A percentile compares a stretch with the other conserved stretches of the same genome.
Conservation (phyloP, 92 coral and sea anemone genomes). For the Phymanthus crucifer region DNA sequence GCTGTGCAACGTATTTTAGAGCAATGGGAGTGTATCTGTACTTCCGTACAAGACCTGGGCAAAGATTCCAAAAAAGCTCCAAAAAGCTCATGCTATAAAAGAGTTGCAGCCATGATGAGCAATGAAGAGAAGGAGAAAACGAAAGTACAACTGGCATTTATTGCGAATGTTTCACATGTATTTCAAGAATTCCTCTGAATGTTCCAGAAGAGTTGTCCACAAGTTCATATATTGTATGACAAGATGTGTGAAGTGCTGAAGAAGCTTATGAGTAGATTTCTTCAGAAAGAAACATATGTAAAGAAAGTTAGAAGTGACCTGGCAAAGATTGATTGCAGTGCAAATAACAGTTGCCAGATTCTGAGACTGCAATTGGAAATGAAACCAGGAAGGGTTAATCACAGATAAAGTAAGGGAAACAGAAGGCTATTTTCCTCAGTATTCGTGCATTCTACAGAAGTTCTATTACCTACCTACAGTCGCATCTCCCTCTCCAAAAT, state of each 20-base stretch:
- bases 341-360: slow-evolving; percentile 41
- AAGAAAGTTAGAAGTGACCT: slow-evolving; percentile 44
- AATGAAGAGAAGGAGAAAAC: slow-evolving; percentile 26
- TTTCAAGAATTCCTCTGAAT: slow-evolving; percentile 47
- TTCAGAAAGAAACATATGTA: slow-evolving; percentile 38
- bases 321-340: slow-evolving; percentile 34
- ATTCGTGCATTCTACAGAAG: slow-evolving; percentile 46
- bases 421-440: slow-evolving; percentile 49
- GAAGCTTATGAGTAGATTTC: slow-evolving; percentile 42
- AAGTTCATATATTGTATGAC: slow-evolving; percentile 36
- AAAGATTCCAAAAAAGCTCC: slow-evolving; percentile 20
- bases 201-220: slow-evolving; percentile 48
- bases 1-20: slow-evolving; percentile 43
- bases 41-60: slow-evolving; percentile 13
- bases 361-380: slow-evolving; percentile 49
- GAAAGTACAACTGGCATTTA: slow-evolving; percentile 39
- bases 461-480: slow-evolving; percentile 46
- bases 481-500: slow-evolving; percentile 40
- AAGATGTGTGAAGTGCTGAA: slow-evolving; percentile 30
- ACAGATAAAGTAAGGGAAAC: slow-evolving; percentile 50
- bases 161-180: slow-evolving; percentile 42
- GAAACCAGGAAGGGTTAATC: slow-evolving; percentile 52
- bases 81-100: slow-evolving; percentile 37
- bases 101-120: slow-evolving; percentile 40
- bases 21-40: slow-evolving; percentile 60